Percentiles rank a stretch among this genome's conserved stretches.
Evolutionary conservation across 53 echinoderm and acorn worm genomes (phyloP).

Genomic region (Temnopleurus reevesii): DNA sequence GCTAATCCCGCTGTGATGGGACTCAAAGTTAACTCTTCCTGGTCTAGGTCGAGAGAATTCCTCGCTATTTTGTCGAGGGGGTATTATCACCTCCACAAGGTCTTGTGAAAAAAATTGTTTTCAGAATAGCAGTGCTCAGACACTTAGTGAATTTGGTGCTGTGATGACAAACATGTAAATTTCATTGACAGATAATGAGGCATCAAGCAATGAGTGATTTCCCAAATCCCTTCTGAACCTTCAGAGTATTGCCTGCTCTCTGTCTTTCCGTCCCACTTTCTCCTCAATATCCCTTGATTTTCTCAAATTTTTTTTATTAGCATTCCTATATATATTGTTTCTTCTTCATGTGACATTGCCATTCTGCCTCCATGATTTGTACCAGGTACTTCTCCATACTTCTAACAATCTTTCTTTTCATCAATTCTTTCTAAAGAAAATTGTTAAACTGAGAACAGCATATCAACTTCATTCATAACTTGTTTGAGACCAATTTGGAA

Average conservation of each 20-base stretch:
- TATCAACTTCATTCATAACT: no score
- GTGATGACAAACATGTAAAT: conserved; percentile 46
- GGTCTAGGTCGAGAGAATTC: conserved; percentile 27
- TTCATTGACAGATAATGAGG: conserved; percentile 35
- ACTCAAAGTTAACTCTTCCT: conserved; percentile 55
- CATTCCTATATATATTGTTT: no score
- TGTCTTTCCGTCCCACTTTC: neutral
- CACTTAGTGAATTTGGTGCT: conserved; percentile 36
- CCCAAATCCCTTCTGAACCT: neutral
- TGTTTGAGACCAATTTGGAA: no score
- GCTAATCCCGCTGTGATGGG: conserved; percentile 55
- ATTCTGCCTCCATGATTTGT: no score
- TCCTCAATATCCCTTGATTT: neutral
- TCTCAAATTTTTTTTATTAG: neutral
- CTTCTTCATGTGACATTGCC: no score
- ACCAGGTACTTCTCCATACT: no score
- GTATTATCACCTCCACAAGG: conserved; percentile 30
- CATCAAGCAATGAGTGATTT: conserved; percentile 36
- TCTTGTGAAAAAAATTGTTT: neutral
- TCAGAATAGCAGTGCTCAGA: conserved; percentile 3
- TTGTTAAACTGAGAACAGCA: no score
- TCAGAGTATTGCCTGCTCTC: no score
- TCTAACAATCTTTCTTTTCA: no score
- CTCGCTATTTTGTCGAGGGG: conserved; percentile 15
- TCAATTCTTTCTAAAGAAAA: no score